phyloP scores from a whole-genome alignment of 2,113 vertebrate genomes.

The Zapornia atra region DNA sequence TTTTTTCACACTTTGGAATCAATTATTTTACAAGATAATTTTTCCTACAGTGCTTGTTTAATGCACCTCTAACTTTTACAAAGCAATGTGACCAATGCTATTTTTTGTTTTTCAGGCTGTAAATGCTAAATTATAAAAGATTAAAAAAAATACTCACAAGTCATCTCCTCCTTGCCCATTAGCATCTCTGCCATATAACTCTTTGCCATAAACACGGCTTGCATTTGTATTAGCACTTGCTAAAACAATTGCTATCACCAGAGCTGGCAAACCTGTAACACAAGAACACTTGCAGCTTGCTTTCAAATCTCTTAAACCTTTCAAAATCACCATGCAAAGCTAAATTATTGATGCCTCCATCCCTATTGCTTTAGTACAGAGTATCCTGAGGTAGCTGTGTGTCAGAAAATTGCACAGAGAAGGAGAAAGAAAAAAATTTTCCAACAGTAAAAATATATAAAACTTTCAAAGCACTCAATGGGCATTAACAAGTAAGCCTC shows the following conservation, averaged over 20 bases:
- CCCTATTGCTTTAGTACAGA: background rate
- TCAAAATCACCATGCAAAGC: background rate
- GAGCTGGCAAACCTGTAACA: slow-evolving; percentile 87
- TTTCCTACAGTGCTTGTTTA: background rate
- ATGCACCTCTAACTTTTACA: background rate
- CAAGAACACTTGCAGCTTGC: background rate
- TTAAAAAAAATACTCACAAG: slow-evolving; percentile 84
- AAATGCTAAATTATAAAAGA: background rate
- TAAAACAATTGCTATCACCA: slow-evolving; percentile 84
- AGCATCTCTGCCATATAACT: slow-evolving; percentile 72
- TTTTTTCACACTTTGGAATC: background rate
- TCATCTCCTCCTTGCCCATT: slow-evolving; percentile 77
- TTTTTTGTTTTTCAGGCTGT: background rate
- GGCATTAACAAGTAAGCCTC: background rate
- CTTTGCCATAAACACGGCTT: slow-evolving; percentile 78
- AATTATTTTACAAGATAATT: background rate
- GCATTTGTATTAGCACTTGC: slow-evolving; percentile 76
- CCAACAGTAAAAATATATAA: background rate
- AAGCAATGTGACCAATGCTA: background rate
- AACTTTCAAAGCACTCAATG: background rate
- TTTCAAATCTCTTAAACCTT: background rate
- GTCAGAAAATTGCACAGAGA: background rate
- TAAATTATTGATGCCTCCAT: background rate
- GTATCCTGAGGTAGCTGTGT: background rate
- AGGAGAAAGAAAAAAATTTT: background rate